Evolutionary conservation across 1,140 invertebrate genomes (phyloP).

Genomic region (Vollenhovia emeryi): DNA sequence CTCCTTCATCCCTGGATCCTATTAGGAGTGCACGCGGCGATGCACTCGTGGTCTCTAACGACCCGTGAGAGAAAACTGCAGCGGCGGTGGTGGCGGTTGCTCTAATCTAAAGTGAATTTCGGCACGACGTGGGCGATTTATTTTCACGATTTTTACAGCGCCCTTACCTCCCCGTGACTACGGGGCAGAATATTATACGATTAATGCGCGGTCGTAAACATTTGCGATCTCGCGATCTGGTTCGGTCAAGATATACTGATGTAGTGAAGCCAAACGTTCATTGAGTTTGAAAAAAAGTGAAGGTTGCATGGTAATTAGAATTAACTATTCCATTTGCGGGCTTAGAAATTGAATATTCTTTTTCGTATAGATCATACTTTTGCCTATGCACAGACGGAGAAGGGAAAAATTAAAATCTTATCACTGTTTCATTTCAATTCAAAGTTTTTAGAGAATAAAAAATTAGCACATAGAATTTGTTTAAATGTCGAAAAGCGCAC

Average conservation of each 20-base stretch:
- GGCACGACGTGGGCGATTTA: constrained; percentile 64
- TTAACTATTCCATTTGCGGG: background rate
- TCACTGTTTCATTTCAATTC: background rate
- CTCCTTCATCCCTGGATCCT: constrained; percentile 53
- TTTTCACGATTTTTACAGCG: constrained; percentile 64
- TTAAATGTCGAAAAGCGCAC: background rate
- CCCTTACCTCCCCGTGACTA: background rate
- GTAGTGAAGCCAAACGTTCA: background rate
- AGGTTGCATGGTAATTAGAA: background rate
- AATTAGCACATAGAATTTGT: background rate
- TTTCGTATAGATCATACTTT: background rate
- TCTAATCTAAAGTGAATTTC: constrained; percentile 77
- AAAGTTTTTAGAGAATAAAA: background rate
- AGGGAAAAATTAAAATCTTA: background rate
- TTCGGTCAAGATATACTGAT: background rate
- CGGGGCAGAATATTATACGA: constrained; percentile 26
- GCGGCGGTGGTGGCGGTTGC: constrained; percentile 1
- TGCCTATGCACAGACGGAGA: background rate
- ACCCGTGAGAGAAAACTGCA: constrained; percentile 72
- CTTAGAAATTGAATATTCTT: background rate
- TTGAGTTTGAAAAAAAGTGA: background rate
- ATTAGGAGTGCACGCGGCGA: constrained; percentile 68
- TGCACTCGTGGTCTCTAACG: constrained; percentile 71
- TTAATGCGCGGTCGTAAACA: constrained; percentile 32
- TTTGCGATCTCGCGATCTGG: constrained; percentile 13